Evolutionary conservation across 2,888 invertebrate species (phyloP).

Genomic region (Girardia tigrina): DNA sequence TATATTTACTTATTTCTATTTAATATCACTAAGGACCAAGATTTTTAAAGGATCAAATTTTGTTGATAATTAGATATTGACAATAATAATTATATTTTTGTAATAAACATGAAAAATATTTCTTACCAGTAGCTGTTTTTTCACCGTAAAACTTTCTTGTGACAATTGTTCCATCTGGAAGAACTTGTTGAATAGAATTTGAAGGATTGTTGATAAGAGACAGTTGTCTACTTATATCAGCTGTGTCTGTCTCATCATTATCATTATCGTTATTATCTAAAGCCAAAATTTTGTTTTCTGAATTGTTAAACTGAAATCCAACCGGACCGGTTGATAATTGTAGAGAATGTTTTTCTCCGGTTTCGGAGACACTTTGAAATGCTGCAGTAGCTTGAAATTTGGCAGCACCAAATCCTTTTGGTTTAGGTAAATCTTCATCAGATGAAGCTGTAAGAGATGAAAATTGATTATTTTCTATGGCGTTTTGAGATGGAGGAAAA

Average conservation of each 20-base stretch:
- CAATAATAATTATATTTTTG: neutral
- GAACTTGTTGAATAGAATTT: neutral
- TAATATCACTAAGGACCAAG: too few species aligned
- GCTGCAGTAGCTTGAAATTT: neutral
- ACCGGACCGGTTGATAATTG: constrained; percentile 1
- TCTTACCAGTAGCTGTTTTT: neutral
- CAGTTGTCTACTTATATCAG: neutral
- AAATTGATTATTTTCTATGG: neutral
- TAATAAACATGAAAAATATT: neutral
- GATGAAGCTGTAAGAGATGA: neutral
- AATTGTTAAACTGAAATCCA: neutral
- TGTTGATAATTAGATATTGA: neutral
- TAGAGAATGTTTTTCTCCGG: neutral
- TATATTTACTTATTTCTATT: too few species aligned
- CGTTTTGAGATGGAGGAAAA: neutral
- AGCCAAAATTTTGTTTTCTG: neutral
- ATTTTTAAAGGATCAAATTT: too few species aligned
- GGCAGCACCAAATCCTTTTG: neutral
- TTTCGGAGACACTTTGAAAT: neutral
- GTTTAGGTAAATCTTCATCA: neutral
- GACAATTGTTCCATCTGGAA: constrained; percentile 4
- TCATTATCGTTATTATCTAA: neutral
- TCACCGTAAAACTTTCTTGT: neutral
- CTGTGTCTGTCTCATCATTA: too few species aligned
- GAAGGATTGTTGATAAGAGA: neutral